These are phyloP conservation scores for Whitmania pigra DNA, from an alignment of 1,140 invertebrate species.

Conservation along the genomic window DNA sequence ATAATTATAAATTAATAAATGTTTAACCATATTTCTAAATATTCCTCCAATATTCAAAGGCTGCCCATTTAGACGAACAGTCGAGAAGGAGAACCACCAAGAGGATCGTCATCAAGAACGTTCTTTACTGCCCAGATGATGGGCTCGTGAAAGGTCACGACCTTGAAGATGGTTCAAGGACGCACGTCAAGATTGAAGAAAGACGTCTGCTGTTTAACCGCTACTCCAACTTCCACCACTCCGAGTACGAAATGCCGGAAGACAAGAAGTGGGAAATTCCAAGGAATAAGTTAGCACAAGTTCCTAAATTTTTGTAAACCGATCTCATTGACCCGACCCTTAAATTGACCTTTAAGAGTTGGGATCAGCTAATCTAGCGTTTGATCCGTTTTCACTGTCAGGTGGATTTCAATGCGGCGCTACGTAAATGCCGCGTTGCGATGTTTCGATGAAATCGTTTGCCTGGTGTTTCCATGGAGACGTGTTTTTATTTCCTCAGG, in stretches of 20 bases:
- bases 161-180: slow-evolving; percentile 34
- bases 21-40: too few relatives aligned
- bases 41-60: too few relatives aligned
- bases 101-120: slow-evolving; percentile 62
- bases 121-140: slow-evolving; percentile 33
- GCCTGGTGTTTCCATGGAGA: neutral
- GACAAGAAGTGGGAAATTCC: slow-evolving; percentile 84
- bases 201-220: slow-evolving; percentile 33
- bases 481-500: slow-evolving; percentile 28
- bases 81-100: neutral
- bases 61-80: too few relatives aligned
- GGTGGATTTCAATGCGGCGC: neutral
- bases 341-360: neutral
- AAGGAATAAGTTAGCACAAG: slow-evolving; percentile 49
- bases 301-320: slow-evolving; percentile 7
- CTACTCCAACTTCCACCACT: slow-evolving; percentile 44
- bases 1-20: too few relatives aligned
- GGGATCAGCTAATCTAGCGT: neutral
- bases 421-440: neutral
- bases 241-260: slow-evolving; percentile 82
- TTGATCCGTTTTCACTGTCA: neutral
- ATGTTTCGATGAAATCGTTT: too few relatives aligned
- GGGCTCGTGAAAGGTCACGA: slow-evolving; percentile 25
- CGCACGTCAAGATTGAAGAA: slow-evolving; percentile 42
- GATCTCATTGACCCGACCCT: neutral